These are phyloP conservation scores for Netelia inedita DNA, from an alignment of 2,888 invertebrate genomes.

Conservation along the genomic window DNA sequence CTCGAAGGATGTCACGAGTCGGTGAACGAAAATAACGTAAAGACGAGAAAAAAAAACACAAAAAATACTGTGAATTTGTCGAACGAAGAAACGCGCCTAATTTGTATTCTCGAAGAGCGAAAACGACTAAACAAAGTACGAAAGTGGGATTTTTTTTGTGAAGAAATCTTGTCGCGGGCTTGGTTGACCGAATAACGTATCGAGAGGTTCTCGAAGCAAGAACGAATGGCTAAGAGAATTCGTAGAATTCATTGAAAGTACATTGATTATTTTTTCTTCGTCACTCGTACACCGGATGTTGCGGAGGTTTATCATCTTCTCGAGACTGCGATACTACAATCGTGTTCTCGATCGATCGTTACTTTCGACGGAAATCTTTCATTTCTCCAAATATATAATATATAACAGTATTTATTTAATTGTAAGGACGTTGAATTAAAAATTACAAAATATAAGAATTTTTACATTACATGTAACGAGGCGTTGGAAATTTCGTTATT, in stretches of 20 bases:
- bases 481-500: not conserved
- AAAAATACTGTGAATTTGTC: slow-evolving; percentile 34
- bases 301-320: not conserved
- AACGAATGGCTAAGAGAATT: slow-evolving; percentile 3
- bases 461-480: too few species aligned
- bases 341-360: slow-evolving; percentile 2
- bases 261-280: slow-evolving; percentile 11
- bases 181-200: slow-evolving; percentile 14
- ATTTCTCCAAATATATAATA: slow-evolving; percentile 7
- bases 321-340: slow-evolving; percentile 16
- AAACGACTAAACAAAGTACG: slow-evolving; percentile 16
- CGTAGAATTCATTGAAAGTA: slow-evolving; percentile 37
- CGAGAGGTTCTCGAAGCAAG: slow-evolving; percentile 18
- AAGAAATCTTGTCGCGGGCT: slow-evolving; percentile 31
- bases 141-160: slow-evolving; percentile 15
- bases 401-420: slow-evolving; percentile 14
- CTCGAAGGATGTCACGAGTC: not conserved
- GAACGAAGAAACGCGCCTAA: slow-evolving; percentile 3
- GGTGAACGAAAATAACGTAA: not conserved
- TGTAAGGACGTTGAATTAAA: not conserved
- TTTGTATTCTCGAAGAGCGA: slow-evolving; percentile 44
- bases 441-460: slow-evolving; percentile 10
- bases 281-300: slow-evolving; percentile 34
- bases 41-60: slow-evolving; percentile 12
- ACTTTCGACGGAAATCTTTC: not conserved